Conservation (phyloP, 2,888 invertebrate species). For the Diogma glabrata region DNA sequence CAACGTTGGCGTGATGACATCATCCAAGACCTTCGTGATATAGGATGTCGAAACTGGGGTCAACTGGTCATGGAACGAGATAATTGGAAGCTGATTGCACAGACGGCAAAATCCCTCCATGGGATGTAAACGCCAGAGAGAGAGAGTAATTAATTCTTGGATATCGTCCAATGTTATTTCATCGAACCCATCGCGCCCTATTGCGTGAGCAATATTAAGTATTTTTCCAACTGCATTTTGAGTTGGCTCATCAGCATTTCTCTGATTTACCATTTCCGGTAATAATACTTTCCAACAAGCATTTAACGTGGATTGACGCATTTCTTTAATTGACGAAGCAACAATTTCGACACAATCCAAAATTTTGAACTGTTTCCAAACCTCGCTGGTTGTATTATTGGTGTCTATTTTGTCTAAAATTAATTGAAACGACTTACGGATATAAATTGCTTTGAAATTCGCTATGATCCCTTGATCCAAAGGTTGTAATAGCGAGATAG, state of each 20-base stretch:
- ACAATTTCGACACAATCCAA: background rate
- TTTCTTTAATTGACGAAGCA: background rate
- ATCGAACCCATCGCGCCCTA: slow-evolving; percentile 1
- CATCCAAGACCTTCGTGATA: no score
- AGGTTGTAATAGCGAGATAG: background rate
- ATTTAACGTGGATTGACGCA: background rate
- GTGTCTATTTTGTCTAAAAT: background rate
- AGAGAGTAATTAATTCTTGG: background rate
- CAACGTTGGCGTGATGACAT: no score
- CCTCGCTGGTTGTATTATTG: background rate
- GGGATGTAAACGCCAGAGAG: no score
- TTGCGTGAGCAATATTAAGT: background rate
- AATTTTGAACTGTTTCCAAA: background rate
- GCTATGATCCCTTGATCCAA: background rate
- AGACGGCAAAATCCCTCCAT: no score
- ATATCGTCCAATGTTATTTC: background rate
- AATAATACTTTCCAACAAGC: background rate
- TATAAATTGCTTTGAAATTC: background rate
- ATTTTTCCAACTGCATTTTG: background rate
- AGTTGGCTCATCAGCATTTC: background rate
- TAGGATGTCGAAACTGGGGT: no score
- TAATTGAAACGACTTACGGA: background rate
- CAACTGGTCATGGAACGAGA: no score
- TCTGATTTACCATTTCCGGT: background rate
- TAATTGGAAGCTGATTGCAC: no score